Percentiles rank a stretch among this genome's conserved stretches.
Conservation (phyloP, 2,113 vertebrate species). For the Gavia stellata region DNA sequence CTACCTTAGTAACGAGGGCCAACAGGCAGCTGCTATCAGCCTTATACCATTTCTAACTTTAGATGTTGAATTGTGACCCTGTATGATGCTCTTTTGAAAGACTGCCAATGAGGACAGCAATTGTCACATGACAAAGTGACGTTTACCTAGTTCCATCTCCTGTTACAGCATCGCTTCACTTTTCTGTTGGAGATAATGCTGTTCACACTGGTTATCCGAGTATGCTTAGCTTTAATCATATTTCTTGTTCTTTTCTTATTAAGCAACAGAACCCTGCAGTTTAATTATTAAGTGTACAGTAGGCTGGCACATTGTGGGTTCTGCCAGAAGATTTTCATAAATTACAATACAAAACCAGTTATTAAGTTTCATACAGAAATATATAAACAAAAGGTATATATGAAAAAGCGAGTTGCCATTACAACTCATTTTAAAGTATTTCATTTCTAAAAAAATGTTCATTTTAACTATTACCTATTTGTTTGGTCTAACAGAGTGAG, state of each 20-base stretch:
- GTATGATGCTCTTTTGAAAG: background rate
- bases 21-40: slow-evolving; percentile 49
- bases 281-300: background rate
- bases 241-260: background rate
- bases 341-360: background rate
- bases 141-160: slow-evolving; percentile 2
- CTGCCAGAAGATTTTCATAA: background rate
- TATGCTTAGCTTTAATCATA: background rate
- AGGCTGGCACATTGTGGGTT: background rate
- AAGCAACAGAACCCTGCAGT: background rate
- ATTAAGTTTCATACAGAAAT: background rate
- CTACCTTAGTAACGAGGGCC: too few species aligned
- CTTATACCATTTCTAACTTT: slow-evolving; percentile 61
- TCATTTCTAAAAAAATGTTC: background rate
- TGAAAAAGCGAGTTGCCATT: background rate
- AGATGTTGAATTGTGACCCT: slow-evolving; percentile 40
- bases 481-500: background rate
- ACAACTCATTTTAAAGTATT: background rate
- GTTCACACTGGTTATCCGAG: background rate
- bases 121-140: background rate
- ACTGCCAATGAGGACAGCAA: background rate
- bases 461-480: background rate
- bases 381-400: background rate
- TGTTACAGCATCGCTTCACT: background rate
- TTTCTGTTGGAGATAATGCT: background rate